These are phyloP conservation scores for Mus musculus DNA, from an alignment of 2,113 vertebrate genomes.

Conservation along the genomic window DNA sequence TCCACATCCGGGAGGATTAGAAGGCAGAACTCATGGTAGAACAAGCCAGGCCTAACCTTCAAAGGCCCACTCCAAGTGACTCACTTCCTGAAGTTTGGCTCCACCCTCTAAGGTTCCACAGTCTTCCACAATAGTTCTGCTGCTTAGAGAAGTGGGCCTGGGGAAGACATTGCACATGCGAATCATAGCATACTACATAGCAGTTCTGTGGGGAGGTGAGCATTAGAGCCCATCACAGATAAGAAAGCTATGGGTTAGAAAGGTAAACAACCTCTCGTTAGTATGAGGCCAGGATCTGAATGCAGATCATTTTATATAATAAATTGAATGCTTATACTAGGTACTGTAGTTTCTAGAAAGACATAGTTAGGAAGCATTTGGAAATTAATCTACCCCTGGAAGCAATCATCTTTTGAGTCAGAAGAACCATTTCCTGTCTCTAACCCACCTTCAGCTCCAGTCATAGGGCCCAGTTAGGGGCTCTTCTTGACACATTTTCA, in stretches of 20 bases:
- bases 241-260: background rate
- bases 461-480: background rate
- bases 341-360: background rate
- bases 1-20: background rate
- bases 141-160: background rate
- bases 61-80: background rate
- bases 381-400: background rate
- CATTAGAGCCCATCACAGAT: background rate
- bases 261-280: background rate
- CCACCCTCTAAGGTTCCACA: background rate
- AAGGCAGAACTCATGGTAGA: background rate
- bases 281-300: background rate
- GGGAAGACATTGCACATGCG: background rate
- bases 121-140: background rate
- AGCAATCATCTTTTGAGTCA: conserved; percentile 12
- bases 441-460: background rate
- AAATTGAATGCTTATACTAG: background rate
- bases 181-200: background rate
- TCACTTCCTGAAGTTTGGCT: background rate
- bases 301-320: background rate
- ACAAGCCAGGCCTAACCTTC: background rate
- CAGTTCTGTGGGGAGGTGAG: background rate
- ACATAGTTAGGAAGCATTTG: background rate
- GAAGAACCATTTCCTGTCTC: conserved; percentile 1
- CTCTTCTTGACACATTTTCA: background rate